Percentiles rank a stretch among this genome's conserved stretches.
Evolutionary conservation across 2,797 vertebrate genomes (phyloP).

Genomic region (Danionella dracula): DNA sequence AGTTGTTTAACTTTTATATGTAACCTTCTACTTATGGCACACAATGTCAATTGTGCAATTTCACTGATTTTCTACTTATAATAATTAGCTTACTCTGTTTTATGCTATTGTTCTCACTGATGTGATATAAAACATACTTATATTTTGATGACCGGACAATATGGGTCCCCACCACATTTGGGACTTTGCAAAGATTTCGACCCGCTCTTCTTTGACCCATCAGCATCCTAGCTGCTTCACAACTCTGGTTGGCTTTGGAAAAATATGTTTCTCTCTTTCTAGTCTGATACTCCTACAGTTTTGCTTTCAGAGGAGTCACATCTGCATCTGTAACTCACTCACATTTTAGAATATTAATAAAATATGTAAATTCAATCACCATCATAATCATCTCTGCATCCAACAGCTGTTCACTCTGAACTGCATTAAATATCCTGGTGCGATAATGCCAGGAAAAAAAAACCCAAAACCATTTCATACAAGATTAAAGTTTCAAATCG

Average conservation of each 20-base stretch:
- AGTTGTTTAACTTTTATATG: too few relatives aligned
- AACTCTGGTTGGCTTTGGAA: too few relatives aligned
- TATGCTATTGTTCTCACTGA: too few relatives aligned
- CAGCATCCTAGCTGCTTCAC: too few relatives aligned
- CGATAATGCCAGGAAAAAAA: constrained; percentile 31
- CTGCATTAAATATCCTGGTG: constrained; percentile 59
- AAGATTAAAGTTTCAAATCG: background rate
- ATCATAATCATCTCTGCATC: constrained; percentile 51
- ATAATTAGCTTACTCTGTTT: too few relatives aligned
- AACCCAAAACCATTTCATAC: background rate
- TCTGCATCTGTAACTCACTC: constrained; percentile 60
- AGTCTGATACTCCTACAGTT: background rate
- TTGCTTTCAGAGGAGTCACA: constrained; percentile 53
- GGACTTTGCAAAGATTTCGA: too few relatives aligned
- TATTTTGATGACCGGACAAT: too few relatives aligned
- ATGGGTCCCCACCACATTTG: too few relatives aligned
- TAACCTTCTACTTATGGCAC: too few relatives aligned
- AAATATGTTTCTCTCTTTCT: background rate
- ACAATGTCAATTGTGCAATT: too few relatives aligned
- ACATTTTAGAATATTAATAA: constrained; percentile 55
- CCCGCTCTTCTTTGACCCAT: background rate
- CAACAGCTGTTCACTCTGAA: constrained; percentile 59
- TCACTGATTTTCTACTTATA: too few relatives aligned
- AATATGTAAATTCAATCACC: constrained; percentile 63
- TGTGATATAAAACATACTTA: too few relatives aligned